A percentile compares a stretch with the other conserved stretches of the same genome.
phyloP scores from a whole-genome alignment of 2,113 vertebrate genomes.

The Lates calcarifer region DNA sequence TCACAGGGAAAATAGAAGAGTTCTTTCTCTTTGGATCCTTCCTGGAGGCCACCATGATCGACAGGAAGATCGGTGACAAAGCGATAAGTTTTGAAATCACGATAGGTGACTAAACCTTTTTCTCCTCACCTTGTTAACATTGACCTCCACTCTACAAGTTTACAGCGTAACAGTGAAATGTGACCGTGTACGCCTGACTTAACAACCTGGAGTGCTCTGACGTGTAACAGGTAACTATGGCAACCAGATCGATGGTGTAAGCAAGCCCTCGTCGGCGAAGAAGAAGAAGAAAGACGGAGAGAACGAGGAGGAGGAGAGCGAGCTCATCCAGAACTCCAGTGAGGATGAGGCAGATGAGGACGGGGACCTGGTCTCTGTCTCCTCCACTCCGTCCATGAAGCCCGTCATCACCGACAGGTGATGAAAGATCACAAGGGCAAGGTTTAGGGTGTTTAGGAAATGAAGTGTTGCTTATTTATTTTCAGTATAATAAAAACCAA shows the following conservation, averaged over 20 bases:
- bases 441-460: not conserved
- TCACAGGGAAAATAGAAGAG: constrained; percentile 94
- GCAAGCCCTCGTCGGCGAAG: constrained; percentile 80
- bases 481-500: not conserved
- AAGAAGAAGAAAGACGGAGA: constrained; percentile 88
- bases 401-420: constrained; percentile 96
- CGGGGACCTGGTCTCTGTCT: constrained; percentile 88
- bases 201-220: not conserved
- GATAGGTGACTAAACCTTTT: constrained; percentile 85
- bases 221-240: constrained; percentile 93
- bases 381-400: constrained; percentile 89
- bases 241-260: constrained; percentile 91
- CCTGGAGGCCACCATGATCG: constrained; percentile 97
- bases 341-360: constrained; percentile 90
- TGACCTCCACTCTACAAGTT: not conserved
- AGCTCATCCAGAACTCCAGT: constrained; percentile 94
- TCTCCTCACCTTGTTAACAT: not conserved
- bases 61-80: constrained; percentile 97
- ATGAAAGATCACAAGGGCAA: constrained; percentile 6
- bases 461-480: not conserved
- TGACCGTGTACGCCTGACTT: not conserved
- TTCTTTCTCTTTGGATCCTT: constrained; percentile 98
- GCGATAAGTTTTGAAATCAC: constrained; percentile 95
- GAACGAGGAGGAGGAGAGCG: constrained; percentile 90
- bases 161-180: not conserved